Evolutionary conservation across 2,113 vertebrate species (phyloP).

Genomic region (Tachysurus fulvidraco): DNA sequence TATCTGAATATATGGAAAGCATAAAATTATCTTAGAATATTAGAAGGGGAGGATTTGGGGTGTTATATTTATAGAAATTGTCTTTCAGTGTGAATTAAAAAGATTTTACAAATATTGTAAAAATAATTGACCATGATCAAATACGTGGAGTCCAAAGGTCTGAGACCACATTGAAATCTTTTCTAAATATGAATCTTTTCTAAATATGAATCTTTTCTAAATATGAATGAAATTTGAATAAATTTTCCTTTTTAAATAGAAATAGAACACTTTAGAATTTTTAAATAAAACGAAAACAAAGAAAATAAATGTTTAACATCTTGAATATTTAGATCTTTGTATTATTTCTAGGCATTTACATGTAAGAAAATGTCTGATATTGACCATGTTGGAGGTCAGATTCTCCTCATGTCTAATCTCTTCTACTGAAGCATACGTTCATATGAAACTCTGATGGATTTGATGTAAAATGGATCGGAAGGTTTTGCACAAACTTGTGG

Average conservation of each 20-base stretch:
- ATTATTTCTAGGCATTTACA: no score
- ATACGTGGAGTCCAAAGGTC: neutral
- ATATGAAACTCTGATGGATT: neutral
- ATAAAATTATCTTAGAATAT: neutral
- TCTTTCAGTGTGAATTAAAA: neutral
- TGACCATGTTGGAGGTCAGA: neutral
- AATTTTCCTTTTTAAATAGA: neutral
- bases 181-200: neutral
- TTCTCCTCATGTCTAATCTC: neutral
- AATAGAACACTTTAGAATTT: neutral
- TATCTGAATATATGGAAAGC: neutral
- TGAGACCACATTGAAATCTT: neutral
- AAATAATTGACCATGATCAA: neutral
- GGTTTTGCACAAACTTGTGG: neutral
- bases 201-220: neutral
- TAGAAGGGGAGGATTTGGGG: neutral
- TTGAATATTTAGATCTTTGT: neutral
- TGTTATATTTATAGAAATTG: neutral
- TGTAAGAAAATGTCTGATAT: neutral
- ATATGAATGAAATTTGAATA: no score
- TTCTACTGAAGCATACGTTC: neutral
- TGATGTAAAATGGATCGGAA: neutral
- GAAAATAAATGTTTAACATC: neutral
- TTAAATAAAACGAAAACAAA: neutral
- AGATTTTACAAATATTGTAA: neutral